phyloP scores from a whole-genome alignment of 2,888 invertebrate genomes.

The Frankliniella fusca region DNA sequence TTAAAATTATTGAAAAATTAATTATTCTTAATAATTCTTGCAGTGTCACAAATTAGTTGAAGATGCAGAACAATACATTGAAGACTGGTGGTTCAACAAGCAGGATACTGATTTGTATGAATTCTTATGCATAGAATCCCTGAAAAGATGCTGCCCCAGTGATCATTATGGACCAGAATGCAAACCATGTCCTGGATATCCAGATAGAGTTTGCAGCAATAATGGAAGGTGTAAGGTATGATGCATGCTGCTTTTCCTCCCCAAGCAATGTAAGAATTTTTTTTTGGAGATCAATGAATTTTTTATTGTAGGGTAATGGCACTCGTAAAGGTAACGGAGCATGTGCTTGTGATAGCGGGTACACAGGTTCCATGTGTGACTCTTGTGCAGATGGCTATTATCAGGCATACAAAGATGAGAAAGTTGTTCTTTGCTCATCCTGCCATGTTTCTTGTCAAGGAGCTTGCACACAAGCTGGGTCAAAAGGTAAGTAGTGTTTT shows the following conservation, averaged over 20 bases:
- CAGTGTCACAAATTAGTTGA: constrained; percentile 84
- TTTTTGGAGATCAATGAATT: constrained; percentile 3
- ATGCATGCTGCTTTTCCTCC: neutral
- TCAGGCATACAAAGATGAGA: constrained; percentile 67
- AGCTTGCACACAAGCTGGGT: constrained; percentile 68
- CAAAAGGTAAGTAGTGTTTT: constrained; percentile 53
- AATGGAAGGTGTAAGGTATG: constrained; percentile 71
- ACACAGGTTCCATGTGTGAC: constrained; percentile 71
- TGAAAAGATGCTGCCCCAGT: constrained; percentile 77
- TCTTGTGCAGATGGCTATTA: constrained; percentile 72
- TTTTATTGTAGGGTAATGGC: constrained; percentile 64
- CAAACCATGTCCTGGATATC: constrained; percentile 69
- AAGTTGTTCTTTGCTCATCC: constrained; percentile 66
- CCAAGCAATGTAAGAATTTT: neutral
- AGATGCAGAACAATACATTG: constrained; percentile 73
- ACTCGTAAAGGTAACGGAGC: constrained; percentile 89
- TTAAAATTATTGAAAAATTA: neutral
- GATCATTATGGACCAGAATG: constrained; percentile 81
- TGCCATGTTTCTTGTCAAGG: constrained; percentile 78
- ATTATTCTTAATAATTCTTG: constrained; percentile 28
- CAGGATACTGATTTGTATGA: constrained; percentile 60
- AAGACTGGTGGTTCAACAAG: constrained; percentile 83
- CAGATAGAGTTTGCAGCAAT: constrained; percentile 69
- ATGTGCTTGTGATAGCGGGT: constrained; percentile 81
- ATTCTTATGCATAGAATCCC: constrained; percentile 74